phyloP scores from a whole-genome alignment of 2,113 vertebrate genomes.

The Fregetta grallaria region DNA sequence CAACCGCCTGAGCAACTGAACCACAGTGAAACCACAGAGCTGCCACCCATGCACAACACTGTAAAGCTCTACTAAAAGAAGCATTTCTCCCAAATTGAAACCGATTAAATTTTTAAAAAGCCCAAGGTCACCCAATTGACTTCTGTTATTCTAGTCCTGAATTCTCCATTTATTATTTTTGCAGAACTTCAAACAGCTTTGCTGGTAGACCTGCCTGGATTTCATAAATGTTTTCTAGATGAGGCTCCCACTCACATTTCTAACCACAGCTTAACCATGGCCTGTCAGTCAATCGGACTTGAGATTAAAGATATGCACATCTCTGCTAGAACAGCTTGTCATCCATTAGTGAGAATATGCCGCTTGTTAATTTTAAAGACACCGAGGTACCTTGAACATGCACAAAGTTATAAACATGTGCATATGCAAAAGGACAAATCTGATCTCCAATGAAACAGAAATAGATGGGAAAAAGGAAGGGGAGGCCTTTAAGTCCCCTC shows the following conservation, averaged over 20 bases:
- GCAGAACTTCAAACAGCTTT: neutral
- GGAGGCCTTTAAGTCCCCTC: neutral
- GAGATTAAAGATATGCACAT: fast-evolving
- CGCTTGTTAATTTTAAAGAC: neutral
- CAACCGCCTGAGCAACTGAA: neutral
- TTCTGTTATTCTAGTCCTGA: neutral
- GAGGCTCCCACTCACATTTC: neutral
- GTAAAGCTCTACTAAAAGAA: neutral
- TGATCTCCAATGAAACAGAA: neutral
- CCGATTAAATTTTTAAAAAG: neutral
- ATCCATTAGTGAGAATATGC: neutral
- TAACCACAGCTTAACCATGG: neutral
- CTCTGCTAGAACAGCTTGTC: neutral
- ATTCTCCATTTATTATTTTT: neutral
- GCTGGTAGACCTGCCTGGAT: conserved; percentile 28
- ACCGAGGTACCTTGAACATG: neutral
- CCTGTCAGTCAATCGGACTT: neutral
- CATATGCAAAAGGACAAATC: neutral
- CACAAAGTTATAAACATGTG: neutral
- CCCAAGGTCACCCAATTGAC: neutral
- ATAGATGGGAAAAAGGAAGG: neutral
- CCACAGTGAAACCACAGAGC: neutral
- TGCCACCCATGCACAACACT: neutral
- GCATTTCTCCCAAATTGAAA: neutral
- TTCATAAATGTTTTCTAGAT: conserved; percentile 58